Evolutionary conservation across 2,113 vertebrate species (phyloP).

Genomic region (Lonchura striata): DNA sequence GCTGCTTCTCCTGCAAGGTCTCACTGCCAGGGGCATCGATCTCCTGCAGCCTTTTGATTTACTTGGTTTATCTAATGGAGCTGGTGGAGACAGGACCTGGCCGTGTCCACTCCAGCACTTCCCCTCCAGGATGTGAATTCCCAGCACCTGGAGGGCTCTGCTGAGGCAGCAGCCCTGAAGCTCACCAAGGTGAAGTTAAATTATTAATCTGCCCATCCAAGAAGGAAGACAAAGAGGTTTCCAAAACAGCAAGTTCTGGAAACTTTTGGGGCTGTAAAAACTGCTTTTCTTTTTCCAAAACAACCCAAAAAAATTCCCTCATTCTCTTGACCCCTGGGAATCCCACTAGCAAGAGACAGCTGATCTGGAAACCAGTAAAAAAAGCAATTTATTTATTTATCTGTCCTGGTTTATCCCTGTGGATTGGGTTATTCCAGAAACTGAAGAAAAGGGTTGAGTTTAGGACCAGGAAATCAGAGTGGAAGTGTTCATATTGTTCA

Average conservation of each 20-base stretch:
- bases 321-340: neutral
- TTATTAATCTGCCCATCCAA: neutral
- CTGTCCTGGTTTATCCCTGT: neutral
- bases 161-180: neutral
- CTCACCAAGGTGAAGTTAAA: neutral
- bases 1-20: neutral
- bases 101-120: neutral
- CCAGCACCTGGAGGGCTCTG: neutral
- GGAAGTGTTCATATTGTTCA: neutral
- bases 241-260: neutral
- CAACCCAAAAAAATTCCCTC: neutral
- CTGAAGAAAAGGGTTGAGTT: neutral
- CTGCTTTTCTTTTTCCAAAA: neutral
- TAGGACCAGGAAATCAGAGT: neutral
- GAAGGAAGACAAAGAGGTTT: neutral
- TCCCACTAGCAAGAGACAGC: neutral
- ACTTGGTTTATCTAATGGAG: constrained; percentile 8
- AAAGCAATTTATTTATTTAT: neutral
- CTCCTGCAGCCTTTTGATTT: constrained; percentile 34
- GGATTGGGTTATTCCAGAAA: neutral
- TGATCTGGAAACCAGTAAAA: neutral
- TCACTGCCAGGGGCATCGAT: constrained; percentile 16
- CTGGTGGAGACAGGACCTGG: neutral
- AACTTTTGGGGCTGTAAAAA: neutral
- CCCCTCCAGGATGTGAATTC: neutral